These are phyloP conservation scores for Morphnarchus princeps DNA, from an alignment of 2,113 vertebrate genomes.

Conservation along the genomic window DNA sequence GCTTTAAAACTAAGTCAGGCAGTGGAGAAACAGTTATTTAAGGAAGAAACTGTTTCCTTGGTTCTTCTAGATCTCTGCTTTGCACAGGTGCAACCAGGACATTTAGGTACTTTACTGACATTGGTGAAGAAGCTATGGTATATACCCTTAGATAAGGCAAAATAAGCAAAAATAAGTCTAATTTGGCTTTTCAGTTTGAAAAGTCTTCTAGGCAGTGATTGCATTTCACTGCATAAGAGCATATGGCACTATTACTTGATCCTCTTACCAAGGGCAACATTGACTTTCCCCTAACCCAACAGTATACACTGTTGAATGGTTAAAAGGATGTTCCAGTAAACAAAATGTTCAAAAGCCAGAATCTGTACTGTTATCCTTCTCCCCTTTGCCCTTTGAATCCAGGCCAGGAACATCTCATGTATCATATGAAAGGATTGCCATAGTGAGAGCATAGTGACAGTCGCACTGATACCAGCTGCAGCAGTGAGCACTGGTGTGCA, in stretches of 20 bases:
- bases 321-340: slow-evolving; percentile 45
- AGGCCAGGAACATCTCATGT: slow-evolving; percentile 30
- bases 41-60: background rate
- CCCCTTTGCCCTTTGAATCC: slow-evolving; percentile 33
- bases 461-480: background rate
- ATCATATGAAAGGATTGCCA: background rate
- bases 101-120: background rate
- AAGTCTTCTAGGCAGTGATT: background rate
- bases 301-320: background rate
- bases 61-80: background rate
- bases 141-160: background rate
- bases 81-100: background rate
- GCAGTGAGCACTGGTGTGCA: background rate
- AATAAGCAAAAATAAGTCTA: background rate
- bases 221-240: background rate
- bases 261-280: slow-evolving; percentile 22
- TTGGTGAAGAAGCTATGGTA: background rate
- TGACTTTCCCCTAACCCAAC: background rate
- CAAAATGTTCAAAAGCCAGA: slow-evolving; percentile 21
- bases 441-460: background rate
- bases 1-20: background rate
- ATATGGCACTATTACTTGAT: slow-evolving; percentile 36
- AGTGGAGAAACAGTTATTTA: background rate
- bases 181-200: background rate
- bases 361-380: slow-evolving; percentile 8